Evolutionary conservation across 2,113 vertebrate genomes (phyloP), one percentile per base, ranked within the genome.

Genomic region (Leuciscus idus): DNA sequence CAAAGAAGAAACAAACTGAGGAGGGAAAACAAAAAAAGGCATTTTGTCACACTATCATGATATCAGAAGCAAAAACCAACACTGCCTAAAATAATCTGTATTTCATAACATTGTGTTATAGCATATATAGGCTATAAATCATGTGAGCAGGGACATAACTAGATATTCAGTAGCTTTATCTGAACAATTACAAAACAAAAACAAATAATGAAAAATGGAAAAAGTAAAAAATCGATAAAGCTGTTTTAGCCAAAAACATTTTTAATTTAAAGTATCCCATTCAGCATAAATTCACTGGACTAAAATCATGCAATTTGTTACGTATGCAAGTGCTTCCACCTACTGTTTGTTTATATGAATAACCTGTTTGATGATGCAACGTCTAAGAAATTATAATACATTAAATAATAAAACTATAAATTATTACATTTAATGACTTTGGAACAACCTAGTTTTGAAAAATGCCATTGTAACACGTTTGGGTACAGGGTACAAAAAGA

Each of bases 311-410:
- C 3, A 11, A 28, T 75, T 75, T 75, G 11, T 72, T 21, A 76
- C 13, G 6, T 76, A 13, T 78, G 75, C 50, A 57, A 30, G 50
- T 78, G 50, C 75, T 57, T 30, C 52, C 75, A 52, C 26, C 75
- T 78, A 57, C 50, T 78, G 75, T 50, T 78, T 52, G 4, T 33
- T 57, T 57, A 33, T 57, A 33, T 57, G 75, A 57, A 78, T 11
- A 33, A 21, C 75, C 8, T 9, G 28, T 28, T 55, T 19, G n/a
- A 43, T 15, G 17, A 36, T 68, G 7, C 30, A 70, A 21, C 7
- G 6, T 28, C 46, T 52, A 50, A 9, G 6, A 30, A 28, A 30
- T 55, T 55, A 3, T 19, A 30, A 76, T n/a, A 46, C 43, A 43
- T 73, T 15, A 77, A 33, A 55, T 78, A 78, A 21, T 33, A 57